Base-by-base conservation (phyloP, 1,140 invertebrate species). In the Mylabris phalerata region DNA sequence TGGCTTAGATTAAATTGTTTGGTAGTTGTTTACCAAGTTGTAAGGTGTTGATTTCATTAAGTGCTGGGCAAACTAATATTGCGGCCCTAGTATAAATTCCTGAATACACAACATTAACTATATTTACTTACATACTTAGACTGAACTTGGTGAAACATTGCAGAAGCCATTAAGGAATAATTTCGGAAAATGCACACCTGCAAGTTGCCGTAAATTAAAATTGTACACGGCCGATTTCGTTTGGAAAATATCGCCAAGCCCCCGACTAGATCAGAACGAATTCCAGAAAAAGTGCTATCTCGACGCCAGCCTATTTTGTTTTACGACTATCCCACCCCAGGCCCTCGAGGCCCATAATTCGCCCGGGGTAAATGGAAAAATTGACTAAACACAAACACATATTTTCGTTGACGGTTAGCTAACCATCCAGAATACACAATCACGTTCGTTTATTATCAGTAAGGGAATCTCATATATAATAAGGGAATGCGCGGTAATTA, bases 1-100 rank as follows among this genome's bases (percentile, higher is more conserved):
- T 40, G 51, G 51, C 44, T 54, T 45, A 55, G 52, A 55, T 55
- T 55, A 55, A 47, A 55, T 55, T 60, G 59, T 48, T 59, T 45
- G 40, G 47, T 48, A 47, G 38, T 49, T 54, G 57, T 49, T 59
- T 54, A 40, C 46, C 3, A 41, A 60, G 52, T 55, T 48, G 55
- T 55, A 61, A 60, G 57, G 62, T 64, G 65, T 66, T 66, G 65
- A 66, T 66, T 66, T 61, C 65, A 64, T 66, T 66, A 66, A 64
- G 65, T 64, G 65, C 62, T 62, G 61, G 57, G 60, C 59, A 66
- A 66, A 66, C 65, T 66, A 66, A 66, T 66, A 66, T 50, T 51
- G 61, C 55, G 46, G 57, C 50, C 32, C 55, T 56, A 44, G 59
- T 57, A 62, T 66, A 61, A 62, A 64, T 66, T 66, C 60, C 64